Percentiles rank a stretch among this genome's conserved stretches.
Evolutionary conservation across 2,888 invertebrate genomes (phyloP).

Genomic region (Drosophila subquinaria): DNA sequence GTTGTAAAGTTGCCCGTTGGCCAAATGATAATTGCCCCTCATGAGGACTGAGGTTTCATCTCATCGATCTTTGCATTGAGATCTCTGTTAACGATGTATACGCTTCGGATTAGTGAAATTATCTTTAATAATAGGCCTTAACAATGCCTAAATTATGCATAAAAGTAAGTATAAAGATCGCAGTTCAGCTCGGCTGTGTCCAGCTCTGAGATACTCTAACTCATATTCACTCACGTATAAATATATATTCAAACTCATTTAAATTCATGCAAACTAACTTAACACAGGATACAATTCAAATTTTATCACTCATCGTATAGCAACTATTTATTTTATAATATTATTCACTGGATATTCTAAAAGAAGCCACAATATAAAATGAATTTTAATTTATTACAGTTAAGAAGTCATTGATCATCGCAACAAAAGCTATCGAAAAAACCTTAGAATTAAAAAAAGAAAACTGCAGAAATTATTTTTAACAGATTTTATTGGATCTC

Average conservation of each 20-base stretch:
- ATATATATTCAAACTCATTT: background rate
- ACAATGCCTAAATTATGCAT: conserved; percentile 18
- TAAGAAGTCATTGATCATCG: too few species aligned
- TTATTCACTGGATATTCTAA: too few species aligned
- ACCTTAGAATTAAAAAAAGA: background rate
- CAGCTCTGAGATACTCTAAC: background rate
- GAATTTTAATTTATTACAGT: too few species aligned
- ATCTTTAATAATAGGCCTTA: conserved; percentile 43
- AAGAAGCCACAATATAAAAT: background rate
- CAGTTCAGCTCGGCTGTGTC: background rate
- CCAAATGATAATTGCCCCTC: conserved; percentile 53
- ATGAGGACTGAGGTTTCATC: conserved; percentile 11
- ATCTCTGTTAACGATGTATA: conserved; percentile 44
- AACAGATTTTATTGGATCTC: background rate
- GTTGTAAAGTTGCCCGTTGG: conserved; percentile 55
- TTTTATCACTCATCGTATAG: too few species aligned
- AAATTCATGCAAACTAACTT: too few species aligned
- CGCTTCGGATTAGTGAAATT: conserved; percentile 46
- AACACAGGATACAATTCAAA: too few species aligned
- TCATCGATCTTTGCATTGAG: conserved; percentile 27
- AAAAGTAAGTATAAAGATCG: background rate
- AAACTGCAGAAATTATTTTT: background rate
- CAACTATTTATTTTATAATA: too few species aligned
- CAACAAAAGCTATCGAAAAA: too few species aligned
- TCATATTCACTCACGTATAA: background rate